A percentile compares a stretch with the other conserved stretches of the same genome.
These are phyloP conservation scores for Cheilosia urbana DNA, from an alignment of 2,888 invertebrate species.

Conservation along the genomic window DNA sequence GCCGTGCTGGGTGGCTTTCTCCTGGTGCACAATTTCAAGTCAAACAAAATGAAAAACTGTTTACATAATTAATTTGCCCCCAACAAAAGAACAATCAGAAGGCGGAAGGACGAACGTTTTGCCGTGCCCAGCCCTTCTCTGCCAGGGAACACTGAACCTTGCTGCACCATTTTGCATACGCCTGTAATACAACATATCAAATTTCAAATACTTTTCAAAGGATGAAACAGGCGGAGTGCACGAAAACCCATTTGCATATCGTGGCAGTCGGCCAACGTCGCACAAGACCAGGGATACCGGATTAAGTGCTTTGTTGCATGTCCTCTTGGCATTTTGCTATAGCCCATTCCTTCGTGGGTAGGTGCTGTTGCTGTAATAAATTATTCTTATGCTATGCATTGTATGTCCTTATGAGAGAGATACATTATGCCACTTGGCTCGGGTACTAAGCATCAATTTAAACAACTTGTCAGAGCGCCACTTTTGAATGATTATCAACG, in stretches of 20 bases:
- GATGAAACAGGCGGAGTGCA: slow-evolving; percentile 32
- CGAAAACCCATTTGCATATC: slow-evolving; percentile 77
- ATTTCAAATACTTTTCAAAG: slow-evolving; percentile 58
- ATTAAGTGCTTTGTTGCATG: slow-evolving; percentile 78
- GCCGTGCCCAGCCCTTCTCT: not conserved
- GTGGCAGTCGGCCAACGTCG: slow-evolving; percentile 48
- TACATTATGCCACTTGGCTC: slow-evolving; percentile 40
- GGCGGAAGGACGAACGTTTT: slow-evolving; percentile 62
- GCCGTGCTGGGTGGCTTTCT: slow-evolving; percentile 1
- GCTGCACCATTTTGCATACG: not conserved
- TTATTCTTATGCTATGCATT: slow-evolving; percentile 56
- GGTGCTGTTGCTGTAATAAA: slow-evolving; percentile 66
- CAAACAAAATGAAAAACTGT: slow-evolving; percentile 78
- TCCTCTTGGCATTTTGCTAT: slow-evolving; percentile 68
- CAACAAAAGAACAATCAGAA: slow-evolving; percentile 72
- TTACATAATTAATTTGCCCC: slow-evolving; percentile 78
- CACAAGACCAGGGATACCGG: slow-evolving; percentile 64
- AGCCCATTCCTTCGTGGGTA: slow-evolving; percentile 25
- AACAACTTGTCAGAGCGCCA: slow-evolving; percentile 76
- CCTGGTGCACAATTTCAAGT: slow-evolving; percentile 61
- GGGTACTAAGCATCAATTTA: slow-evolving; percentile 74
- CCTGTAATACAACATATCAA: slow-evolving; percentile 41
- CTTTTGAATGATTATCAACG: slow-evolving; percentile 72
- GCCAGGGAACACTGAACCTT: slow-evolving; percentile 31
- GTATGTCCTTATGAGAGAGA: slow-evolving; percentile 71